Evolutionary conservation across 2,797 vertebrate genomes (phyloP).

Genomic region (Aythya fuligula): DNA sequence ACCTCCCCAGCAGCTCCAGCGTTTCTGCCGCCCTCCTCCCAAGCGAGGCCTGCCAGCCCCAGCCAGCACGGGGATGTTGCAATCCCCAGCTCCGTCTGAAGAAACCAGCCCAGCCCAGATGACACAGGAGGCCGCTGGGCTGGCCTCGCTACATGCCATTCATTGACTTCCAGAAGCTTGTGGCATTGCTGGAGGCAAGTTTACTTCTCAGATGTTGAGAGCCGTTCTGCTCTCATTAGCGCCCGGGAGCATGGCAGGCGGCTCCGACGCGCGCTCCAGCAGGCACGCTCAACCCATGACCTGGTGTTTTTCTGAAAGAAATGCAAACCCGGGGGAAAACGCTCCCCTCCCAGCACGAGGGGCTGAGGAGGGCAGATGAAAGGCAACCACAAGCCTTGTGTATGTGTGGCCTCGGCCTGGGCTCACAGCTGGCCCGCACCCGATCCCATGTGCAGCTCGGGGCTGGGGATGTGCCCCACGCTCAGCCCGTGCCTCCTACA

Average conservation of each 20-base stretch:
- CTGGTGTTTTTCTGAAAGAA: not conserved
- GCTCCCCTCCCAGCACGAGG: not conserved
- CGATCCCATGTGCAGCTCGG: fast-evolving
- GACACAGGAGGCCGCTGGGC: not conserved
- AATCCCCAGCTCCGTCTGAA: conserved; percentile 26
- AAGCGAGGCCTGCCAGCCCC: not conserved
- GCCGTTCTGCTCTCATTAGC: not conserved
- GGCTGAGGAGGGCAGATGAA: not conserved
- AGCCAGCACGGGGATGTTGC: conserved; percentile 21
- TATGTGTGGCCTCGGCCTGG: not conserved
- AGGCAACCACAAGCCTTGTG: not conserved
- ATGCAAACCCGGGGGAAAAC: not conserved
- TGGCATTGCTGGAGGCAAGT: not conserved
- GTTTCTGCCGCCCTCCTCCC: conserved; percentile 12
- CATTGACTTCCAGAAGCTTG: not conserved
- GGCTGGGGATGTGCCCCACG: not conserved
- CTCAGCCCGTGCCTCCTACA: not conserved
- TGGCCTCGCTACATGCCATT: not conserved
- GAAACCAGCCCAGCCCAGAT: conserved; percentile 44
- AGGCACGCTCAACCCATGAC: not conserved
- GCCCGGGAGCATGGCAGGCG: fast-evolving
- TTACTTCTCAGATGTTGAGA: not conserved
- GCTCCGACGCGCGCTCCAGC: not conserved
- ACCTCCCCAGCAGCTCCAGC: conserved; percentile 8
- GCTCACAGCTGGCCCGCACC: not conserved